Percentiles rank a stretch among this genome's conserved stretches.
Conservation (phyloP, 2,888 invertebrate genomes). For the Orchestes rusci region DNA sequence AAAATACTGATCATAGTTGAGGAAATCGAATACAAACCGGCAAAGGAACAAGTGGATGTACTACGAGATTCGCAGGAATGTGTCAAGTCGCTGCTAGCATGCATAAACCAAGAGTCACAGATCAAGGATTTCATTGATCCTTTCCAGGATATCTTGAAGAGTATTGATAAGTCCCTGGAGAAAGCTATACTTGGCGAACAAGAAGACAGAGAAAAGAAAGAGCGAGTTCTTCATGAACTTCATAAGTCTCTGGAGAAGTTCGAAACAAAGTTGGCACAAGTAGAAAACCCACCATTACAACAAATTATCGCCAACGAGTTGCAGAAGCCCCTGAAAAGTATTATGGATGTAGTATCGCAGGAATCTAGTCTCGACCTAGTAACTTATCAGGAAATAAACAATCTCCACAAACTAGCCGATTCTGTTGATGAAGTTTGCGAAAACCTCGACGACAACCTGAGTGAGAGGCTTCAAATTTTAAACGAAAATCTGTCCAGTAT, state of each 20-base stretch:
- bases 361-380: slow-evolving; percentile 20
- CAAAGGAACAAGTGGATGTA: slow-evolving; percentile 18
- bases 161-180: slow-evolving; percentile 34
- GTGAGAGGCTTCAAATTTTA: slow-evolving; percentile 29
- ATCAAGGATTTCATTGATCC: slow-evolving; percentile 42
- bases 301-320: slow-evolving; percentile 33
- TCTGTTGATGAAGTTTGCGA: slow-evolving; percentile 29
- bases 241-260: slow-evolving; percentile 13
- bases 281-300: slow-evolving; percentile 19
- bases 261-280: slow-evolving; percentile 18
- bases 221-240: slow-evolving; percentile 13
- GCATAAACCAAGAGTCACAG: slow-evolving; percentile 41
- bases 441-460: slow-evolving; percentile 28
- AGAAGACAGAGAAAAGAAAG: slow-evolving; percentile 25
- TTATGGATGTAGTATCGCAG: slow-evolving; percentile 28
- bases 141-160: slow-evolving; percentile 38
- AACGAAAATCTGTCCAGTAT: slow-evolving; percentile 24
- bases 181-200: slow-evolving; percentile 25
- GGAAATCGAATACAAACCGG: slow-evolving; percentile 23
- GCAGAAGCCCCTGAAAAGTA: slow-evolving; percentile 34
- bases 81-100: slow-evolving; percentile 32
- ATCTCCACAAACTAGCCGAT: slow-evolving; percentile 31
- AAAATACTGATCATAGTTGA: slow-evolving; percentile 33
- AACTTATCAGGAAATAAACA: slow-evolving; percentile 28
- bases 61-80: slow-evolving; percentile 27